Evolutionary conservation across 2,113 vertebrate genomes (phyloP).

Genomic region (Centropus bengalensis): DNA sequence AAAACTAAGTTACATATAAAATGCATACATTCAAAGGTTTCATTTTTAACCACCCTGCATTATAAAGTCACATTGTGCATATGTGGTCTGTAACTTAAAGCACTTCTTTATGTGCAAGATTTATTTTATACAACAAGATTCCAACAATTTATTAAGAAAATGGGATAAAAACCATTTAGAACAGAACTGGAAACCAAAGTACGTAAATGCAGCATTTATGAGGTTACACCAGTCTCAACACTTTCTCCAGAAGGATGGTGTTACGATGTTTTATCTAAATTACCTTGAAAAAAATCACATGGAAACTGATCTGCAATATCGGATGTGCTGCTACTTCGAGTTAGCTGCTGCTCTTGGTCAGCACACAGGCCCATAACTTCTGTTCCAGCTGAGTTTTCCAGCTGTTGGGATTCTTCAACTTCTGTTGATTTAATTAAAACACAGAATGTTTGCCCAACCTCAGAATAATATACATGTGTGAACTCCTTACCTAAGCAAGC

Average conservation of each 20-base stretch:
- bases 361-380: slow-evolving; percentile 61
- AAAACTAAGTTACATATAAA: not conserved
- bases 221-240: not conserved
- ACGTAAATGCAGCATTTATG: not conserved
- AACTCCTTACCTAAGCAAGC: not conserved
- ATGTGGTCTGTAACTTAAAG: not conserved
- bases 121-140: not conserved
- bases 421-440: slow-evolving; percentile 76
- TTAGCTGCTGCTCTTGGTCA: slow-evolving; percentile 79
- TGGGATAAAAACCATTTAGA: not conserved
- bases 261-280: not conserved
- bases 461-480: fast-evolving
- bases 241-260: not conserved
- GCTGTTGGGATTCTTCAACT: slow-evolving; percentile 88
- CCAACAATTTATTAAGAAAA: not conserved
- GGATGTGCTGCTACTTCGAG: slow-evolving; percentile 92
- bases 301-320: slow-evolving; percentile 86
- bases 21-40: not conserved
- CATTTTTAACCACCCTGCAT: not conserved
- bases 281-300: slow-evolving; percentile 85
- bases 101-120: too few species aligned
- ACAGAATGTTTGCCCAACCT: not conserved
- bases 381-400: slow-evolving; percentile 75
- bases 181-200: not conserved
- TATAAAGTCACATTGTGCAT: not conserved